phyloP scores from a whole-genome alignment of 2,113 vertebrate species.

The Pholis gunnellus region DNA sequence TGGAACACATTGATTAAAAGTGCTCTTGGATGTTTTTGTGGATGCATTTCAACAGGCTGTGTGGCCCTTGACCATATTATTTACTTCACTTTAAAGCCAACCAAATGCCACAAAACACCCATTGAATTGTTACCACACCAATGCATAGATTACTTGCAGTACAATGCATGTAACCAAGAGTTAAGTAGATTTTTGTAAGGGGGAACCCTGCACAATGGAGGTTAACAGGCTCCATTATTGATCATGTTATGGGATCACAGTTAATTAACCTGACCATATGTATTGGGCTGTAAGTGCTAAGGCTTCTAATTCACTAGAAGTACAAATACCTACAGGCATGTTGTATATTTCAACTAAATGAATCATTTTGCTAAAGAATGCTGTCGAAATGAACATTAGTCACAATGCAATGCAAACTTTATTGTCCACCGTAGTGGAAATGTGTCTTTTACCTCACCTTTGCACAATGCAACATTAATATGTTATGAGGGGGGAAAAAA shows the following conservation, averaged over 20 bases:
- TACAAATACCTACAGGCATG: background rate
- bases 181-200: background rate
- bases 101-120: background rate
- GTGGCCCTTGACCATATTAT: background rate
- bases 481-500: background rate
- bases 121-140: background rate
- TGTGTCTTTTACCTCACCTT: background rate
- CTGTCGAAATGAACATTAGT: background rate
- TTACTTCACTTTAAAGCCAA: background rate
- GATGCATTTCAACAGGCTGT: background rate
- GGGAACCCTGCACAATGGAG: background rate
- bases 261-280: conserved; percentile 4
- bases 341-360: background rate
- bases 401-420: background rate
- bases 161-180: background rate
- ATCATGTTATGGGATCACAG: background rate
- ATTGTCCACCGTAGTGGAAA: background rate
- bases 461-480: background rate
- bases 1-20: background rate
- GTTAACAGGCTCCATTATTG: background rate
- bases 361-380: background rate
- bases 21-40: background rate
- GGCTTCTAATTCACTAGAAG: background rate
- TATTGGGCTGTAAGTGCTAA: background rate
- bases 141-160: background rate